phyloP scores from a whole-genome alignment of 1,140 invertebrate species.

The Drosophila persimilis region DNA sequence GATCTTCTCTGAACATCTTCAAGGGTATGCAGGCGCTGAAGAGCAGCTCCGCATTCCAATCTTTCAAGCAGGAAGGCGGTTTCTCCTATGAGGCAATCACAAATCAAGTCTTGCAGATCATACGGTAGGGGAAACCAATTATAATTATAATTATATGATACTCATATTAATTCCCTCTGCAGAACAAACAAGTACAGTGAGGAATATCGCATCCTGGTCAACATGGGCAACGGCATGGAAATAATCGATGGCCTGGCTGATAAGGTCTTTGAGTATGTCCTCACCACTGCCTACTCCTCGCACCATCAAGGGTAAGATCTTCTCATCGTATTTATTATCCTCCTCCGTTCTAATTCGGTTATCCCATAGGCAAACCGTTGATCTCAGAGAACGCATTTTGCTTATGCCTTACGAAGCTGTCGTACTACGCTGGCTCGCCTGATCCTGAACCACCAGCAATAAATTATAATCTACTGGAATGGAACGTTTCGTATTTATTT shows the following conservation, averaged over 20 bases:
- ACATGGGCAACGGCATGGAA: conserved; percentile 67
- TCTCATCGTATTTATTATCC: too few relatives aligned
- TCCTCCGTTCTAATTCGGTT: too few relatives aligned
- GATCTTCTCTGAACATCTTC: conserved; percentile 72
- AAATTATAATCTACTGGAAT: conserved; percentile 12
- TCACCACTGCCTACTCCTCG: conserved; percentile 62
- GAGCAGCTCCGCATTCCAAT: conserved; percentile 57
- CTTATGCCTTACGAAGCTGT: conserved; percentile 77
- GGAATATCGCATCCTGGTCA: conserved; percentile 73
- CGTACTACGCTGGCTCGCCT: conserved; percentile 69
- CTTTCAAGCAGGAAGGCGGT: conserved; percentile 62
- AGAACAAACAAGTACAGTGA: conserved; percentile 60
- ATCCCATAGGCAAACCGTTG: conserved; percentile 46
- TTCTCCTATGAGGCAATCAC: conserved; percentile 70
- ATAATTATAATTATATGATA: accelerated
- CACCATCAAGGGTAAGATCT: conserved; percentile 57
- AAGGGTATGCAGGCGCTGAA: conserved; percentile 71
- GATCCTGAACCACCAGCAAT: background rate
- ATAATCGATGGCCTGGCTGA: conserved; percentile 35
- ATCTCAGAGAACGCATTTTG: conserved; percentile 47
- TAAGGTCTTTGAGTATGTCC: conserved; percentile 64
- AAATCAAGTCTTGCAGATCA: conserved; percentile 72
- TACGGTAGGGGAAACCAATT: conserved; percentile 41
- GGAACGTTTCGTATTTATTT: conserved; percentile 11
- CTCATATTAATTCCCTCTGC: background rate